Evolutionary conservation across 2,888 invertebrate genomes (phyloP).

Genomic region (Trypoxylon attenuatum): DNA sequence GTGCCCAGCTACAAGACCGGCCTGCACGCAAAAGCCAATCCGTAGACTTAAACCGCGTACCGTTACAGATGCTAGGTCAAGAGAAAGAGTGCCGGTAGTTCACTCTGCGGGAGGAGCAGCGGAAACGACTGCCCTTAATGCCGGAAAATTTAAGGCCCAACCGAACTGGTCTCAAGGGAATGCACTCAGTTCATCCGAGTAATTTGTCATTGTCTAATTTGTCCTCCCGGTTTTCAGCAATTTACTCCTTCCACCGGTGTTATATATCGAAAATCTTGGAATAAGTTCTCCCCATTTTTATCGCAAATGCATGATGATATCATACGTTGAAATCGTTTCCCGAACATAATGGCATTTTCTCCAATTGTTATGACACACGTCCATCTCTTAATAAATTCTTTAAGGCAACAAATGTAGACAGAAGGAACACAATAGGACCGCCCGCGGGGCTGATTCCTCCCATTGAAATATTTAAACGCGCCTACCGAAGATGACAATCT

Average conservation of each 20-base stretch:
- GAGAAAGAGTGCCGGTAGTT: neutral
- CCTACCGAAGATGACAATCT: neutral
- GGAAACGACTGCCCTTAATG: constrained; percentile 26
- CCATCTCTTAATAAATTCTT: neutral
- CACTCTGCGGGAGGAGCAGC: constrained; percentile 5
- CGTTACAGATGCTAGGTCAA: constrained; percentile 30
- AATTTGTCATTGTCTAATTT: constrained; percentile 38
- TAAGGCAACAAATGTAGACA: neutral
- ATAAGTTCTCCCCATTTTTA: too few species aligned
- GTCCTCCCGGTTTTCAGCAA: neutral
- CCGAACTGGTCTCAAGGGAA: constrained; percentile 2
- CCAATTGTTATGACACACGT: neutral
- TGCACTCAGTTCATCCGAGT: neutral
- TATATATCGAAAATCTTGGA: too few species aligned
- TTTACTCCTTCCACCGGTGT: neutral
- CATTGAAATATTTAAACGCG: constrained; percentile 2
- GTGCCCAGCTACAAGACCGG: constrained; percentile 13
- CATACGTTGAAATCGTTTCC: too few species aligned
- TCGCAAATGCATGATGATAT: too few species aligned
- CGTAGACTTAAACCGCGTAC: constrained; percentile 34
- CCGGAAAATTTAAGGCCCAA: constrained; percentile 37
- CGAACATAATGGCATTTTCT: neutral
- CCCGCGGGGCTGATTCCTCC: constrained; percentile 3
- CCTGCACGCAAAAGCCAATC: constrained; percentile 29
- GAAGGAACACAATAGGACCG: neutral